Evolutionary conservation across 2,797 vertebrate genomes (phyloP), one percentile per base, ranked within the genome.

Genomic region (Pelochelys cantorii): DNA sequence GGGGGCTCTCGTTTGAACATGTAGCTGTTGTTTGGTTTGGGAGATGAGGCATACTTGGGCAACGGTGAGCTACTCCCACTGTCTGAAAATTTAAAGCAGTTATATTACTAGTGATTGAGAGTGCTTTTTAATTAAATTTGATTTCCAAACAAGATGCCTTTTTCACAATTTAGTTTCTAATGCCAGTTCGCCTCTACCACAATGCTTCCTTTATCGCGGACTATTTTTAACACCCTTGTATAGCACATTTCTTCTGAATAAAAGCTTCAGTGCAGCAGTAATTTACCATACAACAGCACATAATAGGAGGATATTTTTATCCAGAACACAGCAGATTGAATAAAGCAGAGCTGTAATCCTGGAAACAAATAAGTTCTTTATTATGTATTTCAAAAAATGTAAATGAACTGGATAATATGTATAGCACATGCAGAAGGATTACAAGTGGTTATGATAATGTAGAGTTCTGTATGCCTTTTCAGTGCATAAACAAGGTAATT

Each of bases 21-120:
- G 98, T 99, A 99, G 98, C 99, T 99, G 99, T 99, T 99, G 99
- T 99, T 99, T 88, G 99, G 99, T 98, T 99, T 99, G 97, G 99
- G 99, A 97, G 99, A 99, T 88, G 99, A 99, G 97, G 99, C 99
- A 94, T 99, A 99, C 98, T 99, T 99, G 96, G 99, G 99, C 92
- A 99, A 98, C 97, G 99, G 99, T 97, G 99, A 99, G 97, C 98
- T 98, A 98, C 98, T 99, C 96, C 99, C 98, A 96, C 98, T 97
- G 97, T 99, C 99, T 99, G 98, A 95, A 98, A 98, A 98, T 96
- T 98, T 97, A 98, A 97, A 98, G 97, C 92, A 97, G 98, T 98
- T 98, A 98, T 92, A 98, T 98, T 98, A 98, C 98, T 98, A 98
- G 95, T 96, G 97, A 97, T 98, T 97, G 97, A 98, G 97, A 97